A percentile compares a stretch with the other conserved stretches of the same genome.
These are phyloP conservation scores for Nyleta sp. DNA, from an alignment of 2,888 invertebrate species.

Conservation along the genomic window DNA sequence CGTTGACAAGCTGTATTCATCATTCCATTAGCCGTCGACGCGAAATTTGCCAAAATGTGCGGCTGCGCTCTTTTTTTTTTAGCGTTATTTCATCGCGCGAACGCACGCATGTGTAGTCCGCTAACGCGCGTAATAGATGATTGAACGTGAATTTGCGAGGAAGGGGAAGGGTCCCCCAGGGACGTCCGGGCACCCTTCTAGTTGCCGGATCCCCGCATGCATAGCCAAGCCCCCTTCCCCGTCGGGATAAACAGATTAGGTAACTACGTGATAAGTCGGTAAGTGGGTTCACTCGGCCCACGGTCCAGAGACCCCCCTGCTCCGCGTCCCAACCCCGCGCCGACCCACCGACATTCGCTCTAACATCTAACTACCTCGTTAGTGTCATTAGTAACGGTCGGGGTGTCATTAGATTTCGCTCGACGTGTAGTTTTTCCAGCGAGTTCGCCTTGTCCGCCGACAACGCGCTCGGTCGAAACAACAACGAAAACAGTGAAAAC, in stretches of 20 bases:
- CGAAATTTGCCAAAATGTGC: no score
- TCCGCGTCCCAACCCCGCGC: conserved; percentile 58
- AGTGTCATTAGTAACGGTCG: conserved; percentile 82
- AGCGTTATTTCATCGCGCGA: conserved; percentile 37
- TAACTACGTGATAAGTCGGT: conserved; percentile 83
- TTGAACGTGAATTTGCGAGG: conserved; percentile 68
- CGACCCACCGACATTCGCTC: conserved; percentile 77
- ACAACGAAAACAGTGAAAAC: no score
- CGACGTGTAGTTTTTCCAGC: conserved; percentile 78
- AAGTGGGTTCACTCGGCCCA: conserved; percentile 82
- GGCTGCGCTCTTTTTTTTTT: neutral
- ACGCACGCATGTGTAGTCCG: conserved; percentile 33
- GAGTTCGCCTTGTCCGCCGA: conserved; percentile 62
- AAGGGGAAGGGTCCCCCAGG: conserved; percentile 73
- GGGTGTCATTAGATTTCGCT: conserved; percentile 82
- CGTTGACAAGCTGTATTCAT: no score
- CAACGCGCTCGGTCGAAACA: no score
- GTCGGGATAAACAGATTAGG: conserved; percentile 82
- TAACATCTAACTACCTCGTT: conserved; percentile 82
- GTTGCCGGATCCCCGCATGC: conserved; percentile 65
- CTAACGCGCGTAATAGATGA: conserved; percentile 69
- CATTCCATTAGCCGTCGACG: no score
- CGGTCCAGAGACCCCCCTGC: conserved; percentile 70
- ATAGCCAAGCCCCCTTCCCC: conserved; percentile 67
- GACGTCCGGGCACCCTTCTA: conserved; percentile 78